Evolutionary conservation across 2,888 invertebrate species (phyloP).

Genomic region (Tachina grossa): DNA sequence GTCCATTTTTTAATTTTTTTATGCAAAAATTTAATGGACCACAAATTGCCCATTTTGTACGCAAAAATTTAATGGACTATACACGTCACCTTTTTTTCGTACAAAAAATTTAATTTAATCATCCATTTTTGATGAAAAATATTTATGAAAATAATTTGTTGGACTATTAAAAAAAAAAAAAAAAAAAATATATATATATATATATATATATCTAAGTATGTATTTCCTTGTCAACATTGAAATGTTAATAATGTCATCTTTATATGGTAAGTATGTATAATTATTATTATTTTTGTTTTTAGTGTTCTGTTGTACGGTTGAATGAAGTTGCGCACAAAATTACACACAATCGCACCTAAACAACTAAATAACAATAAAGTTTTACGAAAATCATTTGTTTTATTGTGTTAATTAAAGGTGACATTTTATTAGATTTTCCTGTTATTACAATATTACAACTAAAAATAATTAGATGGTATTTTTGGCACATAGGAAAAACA

Average conservation of each 20-base stretch:
- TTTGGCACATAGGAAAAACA: constrained; percentile 21
- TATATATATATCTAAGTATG: too few species aligned
- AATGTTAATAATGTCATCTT: not conserved
- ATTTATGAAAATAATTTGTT: too few species aligned
- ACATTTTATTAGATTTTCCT: constrained; percentile 66
- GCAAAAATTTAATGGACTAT: too few species aligned
- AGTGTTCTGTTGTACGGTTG: constrained; percentile 8
- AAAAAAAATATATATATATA: too few species aligned
- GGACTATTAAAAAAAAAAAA: too few species aligned
- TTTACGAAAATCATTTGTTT: constrained; percentile 54
- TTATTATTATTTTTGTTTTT: constrained; percentile 13
- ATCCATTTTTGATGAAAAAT: too few species aligned
- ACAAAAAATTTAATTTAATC: too few species aligned
- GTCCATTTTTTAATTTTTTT: too few species aligned
- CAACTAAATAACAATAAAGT: constrained; percentile 39
- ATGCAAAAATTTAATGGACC: too few species aligned
- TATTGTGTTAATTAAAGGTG: constrained; percentile 67
- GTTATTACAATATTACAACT: constrained; percentile 52
- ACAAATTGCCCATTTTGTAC: too few species aligned
- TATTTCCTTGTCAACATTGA: not conserved
- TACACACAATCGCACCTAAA: constrained; percentile 11
- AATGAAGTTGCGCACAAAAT: constrained; percentile 22
- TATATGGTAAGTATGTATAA: not conserved
- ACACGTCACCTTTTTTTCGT: too few species aligned
- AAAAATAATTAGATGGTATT: constrained; percentile 45